A percentile compares a stretch with the other conserved stretches of the same genome.
phyloP scores from a whole-genome alignment of 2,797 vertebrate species.

The Remorina albescens region DNA sequence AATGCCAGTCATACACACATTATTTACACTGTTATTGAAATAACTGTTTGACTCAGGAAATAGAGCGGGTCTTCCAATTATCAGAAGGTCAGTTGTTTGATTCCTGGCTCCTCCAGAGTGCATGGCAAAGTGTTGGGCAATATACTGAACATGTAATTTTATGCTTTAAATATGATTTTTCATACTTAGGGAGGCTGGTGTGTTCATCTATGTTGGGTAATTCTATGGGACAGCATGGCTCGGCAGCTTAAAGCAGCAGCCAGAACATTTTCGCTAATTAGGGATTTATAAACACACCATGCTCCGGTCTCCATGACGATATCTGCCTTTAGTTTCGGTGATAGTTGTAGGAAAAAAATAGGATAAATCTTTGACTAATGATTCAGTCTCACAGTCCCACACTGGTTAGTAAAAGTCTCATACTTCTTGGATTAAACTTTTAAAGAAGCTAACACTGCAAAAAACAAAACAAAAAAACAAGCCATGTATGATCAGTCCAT shows the following conservation, averaged over 20 bases:
- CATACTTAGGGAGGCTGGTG: background rate
- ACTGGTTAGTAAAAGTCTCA: background rate
- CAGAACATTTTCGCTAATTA: background rate
- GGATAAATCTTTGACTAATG: no score
- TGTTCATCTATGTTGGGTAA: background rate
- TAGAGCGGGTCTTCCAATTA: no score
- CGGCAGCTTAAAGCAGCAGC: background rate
- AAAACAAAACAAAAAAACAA: background rate
- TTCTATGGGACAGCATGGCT: background rate
- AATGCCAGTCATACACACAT: slow-evolving; percentile 36
- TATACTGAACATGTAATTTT: no score
- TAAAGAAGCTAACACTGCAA: background rate
- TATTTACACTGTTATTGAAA: slow-evolving; percentile 8
- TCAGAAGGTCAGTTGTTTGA: no score
- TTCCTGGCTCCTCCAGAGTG: no score
- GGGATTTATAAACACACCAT: no score
- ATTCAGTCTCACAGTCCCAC: background rate
- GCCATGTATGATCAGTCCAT: background rate
- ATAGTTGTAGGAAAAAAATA: background rate
- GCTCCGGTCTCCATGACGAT: no score
- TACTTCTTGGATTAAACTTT: no score
- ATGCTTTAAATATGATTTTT: background rate
- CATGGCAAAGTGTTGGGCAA: no score
- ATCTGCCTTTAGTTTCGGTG: background rate
- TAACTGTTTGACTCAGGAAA: background rate